Evolutionary conservation across 2,888 invertebrate species (phyloP).

Genomic region (Microchrysa polita): DNA sequence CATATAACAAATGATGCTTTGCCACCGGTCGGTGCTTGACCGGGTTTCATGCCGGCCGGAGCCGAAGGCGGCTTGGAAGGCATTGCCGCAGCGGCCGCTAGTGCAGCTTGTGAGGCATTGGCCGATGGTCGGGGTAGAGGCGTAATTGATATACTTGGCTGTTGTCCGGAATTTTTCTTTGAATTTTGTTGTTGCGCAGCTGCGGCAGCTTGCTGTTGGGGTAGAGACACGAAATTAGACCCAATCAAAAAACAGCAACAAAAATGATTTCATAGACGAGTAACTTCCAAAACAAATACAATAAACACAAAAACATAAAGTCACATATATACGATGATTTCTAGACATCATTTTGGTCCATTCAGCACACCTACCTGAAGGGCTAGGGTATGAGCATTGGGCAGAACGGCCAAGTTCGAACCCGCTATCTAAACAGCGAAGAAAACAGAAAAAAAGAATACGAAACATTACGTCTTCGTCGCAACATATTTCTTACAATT

Average conservation of each 20-base stretch:
- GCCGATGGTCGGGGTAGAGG: conserved; percentile 78
- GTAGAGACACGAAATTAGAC: not conserved
- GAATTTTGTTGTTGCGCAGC: conserved; percentile 20
- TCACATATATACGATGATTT: not conserved
- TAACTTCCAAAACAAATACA: not conserved
- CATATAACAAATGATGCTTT: conserved; percentile 92
- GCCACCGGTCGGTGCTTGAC: conserved; percentile 64
- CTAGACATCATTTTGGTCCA: conserved; percentile 6
- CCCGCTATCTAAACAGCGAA: conserved; percentile 53
- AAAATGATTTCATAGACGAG: too few species aligned
- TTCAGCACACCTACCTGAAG: conserved; percentile 53
- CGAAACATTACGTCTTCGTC: conserved; percentile 25
- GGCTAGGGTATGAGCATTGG: conserved; percentile 54
- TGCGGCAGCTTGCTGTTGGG: not conserved
- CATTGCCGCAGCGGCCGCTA: conserved; percentile 78
- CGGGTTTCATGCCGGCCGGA: conserved; percentile 66
- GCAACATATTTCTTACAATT: not conserved
- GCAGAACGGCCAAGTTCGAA: conserved; percentile 55
- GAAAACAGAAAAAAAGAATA: conserved; percentile 27
- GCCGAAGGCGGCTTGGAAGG: conserved; percentile 78
- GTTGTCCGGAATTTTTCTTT: conserved; percentile 56
- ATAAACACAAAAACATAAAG: conserved; percentile 5
- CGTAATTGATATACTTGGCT: conserved; percentile 91
- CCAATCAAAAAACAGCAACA: too few species aligned
- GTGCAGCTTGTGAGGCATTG: conserved; percentile 57